phyloP scores from a whole-genome alignment of 2,113 vertebrate genomes.

The Hystrix cristata region DNA sequence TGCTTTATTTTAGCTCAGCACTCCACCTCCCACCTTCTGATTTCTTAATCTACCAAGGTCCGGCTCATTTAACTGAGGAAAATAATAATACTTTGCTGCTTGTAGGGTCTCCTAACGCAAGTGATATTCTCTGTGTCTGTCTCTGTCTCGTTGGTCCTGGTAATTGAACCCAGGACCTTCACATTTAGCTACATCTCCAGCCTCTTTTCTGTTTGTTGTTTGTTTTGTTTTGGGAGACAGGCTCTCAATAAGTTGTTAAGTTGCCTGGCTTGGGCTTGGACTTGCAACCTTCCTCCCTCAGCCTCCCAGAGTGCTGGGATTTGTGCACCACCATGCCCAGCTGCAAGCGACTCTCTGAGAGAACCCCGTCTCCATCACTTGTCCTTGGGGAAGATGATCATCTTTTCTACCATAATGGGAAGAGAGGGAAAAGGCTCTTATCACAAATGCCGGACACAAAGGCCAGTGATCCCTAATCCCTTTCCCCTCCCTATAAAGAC shows the following conservation, averaged over 20 bases:
- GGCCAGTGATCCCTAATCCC: background rate
- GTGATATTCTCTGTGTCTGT: too few relatives aligned
- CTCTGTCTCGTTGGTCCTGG: background rate
- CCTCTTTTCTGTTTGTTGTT: background rate
- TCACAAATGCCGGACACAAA: background rate
- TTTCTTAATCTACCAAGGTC: background rate
- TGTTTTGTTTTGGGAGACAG: background rate
- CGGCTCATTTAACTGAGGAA: background rate
- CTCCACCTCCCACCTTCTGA: background rate
- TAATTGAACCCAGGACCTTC: background rate
- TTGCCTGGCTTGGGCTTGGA: background rate
- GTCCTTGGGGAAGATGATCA: background rate
- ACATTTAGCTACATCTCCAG: background rate
- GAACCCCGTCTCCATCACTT: background rate
- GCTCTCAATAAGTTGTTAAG: background rate
- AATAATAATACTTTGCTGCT: background rate
- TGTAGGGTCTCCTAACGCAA: background rate
- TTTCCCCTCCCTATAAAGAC: background rate
- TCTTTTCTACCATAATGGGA: background rate
- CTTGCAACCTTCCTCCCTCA: background rate
- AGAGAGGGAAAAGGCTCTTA: background rate
- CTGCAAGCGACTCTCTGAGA: background rate
- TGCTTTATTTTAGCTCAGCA: background rate
- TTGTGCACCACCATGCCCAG: background rate
- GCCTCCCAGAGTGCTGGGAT: background rate